These are phyloP conservation scores for Megalops atlanticus DNA, from an alignment of 2,113 vertebrate species.

Conservation along the genomic window DNA sequence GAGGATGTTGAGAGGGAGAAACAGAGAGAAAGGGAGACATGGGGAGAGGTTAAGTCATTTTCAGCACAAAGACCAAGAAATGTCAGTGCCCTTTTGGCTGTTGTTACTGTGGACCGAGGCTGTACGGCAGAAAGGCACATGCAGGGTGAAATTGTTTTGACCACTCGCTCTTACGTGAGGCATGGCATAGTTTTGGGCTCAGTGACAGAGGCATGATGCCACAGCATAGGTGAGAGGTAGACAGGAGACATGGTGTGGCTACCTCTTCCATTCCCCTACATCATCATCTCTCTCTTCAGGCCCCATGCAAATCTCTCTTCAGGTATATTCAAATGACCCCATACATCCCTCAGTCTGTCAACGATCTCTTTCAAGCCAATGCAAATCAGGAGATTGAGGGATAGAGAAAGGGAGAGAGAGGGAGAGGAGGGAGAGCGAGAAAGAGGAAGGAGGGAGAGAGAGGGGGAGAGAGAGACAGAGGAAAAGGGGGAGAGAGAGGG, in stretches of 20 bases:
- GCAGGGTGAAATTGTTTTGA: not conserved
- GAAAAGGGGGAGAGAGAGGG: too few species aligned
- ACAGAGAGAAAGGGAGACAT: constrained; percentile 9
- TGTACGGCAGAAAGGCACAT: not conserved
- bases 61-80: not conserved
- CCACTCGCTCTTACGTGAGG: too few species aligned
- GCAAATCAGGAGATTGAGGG: constrained; percentile 62
- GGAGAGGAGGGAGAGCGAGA: too few species aligned
- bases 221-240: not conserved
- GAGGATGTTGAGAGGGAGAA: constrained; percentile 20
- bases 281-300: constrained; percentile 27
- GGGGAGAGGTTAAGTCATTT: constrained; percentile 12
- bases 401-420: constrained; percentile 44
- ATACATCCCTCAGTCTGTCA: constrained; percentile 65
- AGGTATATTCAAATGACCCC: constrained; percentile 27
- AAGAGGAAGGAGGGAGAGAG: constrained; percentile 41
- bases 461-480: constrained; percentile 48
- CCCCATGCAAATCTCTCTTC: constrained; percentile 62
- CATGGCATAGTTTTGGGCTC: too few species aligned
- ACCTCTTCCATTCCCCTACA: not conserved
- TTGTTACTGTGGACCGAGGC: not conserved
- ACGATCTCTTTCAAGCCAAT: constrained; percentile 67
- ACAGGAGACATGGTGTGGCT: not conserved
- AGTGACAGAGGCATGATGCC: not conserved
- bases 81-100: not conserved